phyloP scores from a whole-genome alignment of 2,113 vertebrate genomes.

The Phaethon lepturus region DNA sequence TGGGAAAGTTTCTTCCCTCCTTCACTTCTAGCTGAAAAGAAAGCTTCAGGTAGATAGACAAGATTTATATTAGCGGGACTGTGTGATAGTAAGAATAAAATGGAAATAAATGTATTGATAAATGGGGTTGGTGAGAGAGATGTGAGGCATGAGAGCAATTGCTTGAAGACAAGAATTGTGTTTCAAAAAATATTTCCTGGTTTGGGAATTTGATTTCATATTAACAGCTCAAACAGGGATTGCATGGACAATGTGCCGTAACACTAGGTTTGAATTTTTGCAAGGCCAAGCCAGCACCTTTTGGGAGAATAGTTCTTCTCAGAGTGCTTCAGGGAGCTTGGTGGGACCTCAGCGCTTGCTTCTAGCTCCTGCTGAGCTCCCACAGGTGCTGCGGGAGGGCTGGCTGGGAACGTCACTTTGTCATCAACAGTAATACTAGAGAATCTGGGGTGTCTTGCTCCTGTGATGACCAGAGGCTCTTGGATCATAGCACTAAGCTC shows the following conservation, averaged over 20 bases:
- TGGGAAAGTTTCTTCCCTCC: background rate
- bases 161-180: background rate
- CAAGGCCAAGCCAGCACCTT: background rate
- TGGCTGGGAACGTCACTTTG: background rate
- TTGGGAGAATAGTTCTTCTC: background rate
- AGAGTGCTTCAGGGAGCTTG: background rate
- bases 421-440: background rate
- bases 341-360: background rate
- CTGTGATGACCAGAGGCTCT: background rate
- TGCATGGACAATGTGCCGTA: background rate
- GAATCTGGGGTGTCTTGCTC: background rate
- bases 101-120: background rate
- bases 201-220: background rate
- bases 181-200: background rate
- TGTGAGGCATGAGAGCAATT: background rate
- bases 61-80: background rate
- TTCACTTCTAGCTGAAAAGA: background rate
- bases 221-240: background rate
- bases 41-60: background rate
- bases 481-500: background rate
- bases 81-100: background rate
- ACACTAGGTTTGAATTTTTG: background rate
- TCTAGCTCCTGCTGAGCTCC: background rate
- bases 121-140: background rate
- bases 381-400: accelerated